These are phyloP conservation scores for Rhingia rostrata DNA, from an alignment of 2,888 invertebrate genomes.

Conservation along the genomic window DNA sequence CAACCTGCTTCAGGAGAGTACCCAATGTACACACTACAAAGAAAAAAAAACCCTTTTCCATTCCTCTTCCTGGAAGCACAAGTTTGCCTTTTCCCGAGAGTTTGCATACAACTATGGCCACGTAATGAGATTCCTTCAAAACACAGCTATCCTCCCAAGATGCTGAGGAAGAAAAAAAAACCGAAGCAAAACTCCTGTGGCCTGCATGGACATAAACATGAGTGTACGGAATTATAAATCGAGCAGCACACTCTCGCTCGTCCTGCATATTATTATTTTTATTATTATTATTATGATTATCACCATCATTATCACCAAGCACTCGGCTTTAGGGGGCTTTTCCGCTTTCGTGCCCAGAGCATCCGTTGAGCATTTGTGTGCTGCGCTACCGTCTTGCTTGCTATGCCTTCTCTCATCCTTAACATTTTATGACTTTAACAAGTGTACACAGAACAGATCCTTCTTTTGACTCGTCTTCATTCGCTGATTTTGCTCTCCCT, in stretches of 20 bases:
- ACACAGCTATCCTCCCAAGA: conserved; percentile 8
- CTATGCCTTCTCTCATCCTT: conserved; percentile 25
- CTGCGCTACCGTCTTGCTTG: conserved; percentile 15
- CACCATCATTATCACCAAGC: conserved; percentile 65
- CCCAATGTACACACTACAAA: not conserved
- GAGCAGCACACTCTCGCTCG: conserved; percentile 44
- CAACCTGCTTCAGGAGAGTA: conserved; percentile 5
- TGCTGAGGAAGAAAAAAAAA: not conserved
- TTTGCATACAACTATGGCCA: conserved; percentile 25
- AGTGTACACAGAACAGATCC: conserved; percentile 30
- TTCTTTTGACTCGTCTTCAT: conserved; percentile 22
- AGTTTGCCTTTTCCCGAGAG: conserved; percentile 59
- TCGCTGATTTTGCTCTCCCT: not conserved
- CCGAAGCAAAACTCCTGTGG: conserved; percentile 32
- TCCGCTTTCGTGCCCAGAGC: conserved; percentile 54
- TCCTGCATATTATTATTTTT: conserved; percentile 60
- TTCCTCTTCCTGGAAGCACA: conserved; percentile 11
- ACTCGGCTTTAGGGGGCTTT: conserved; percentile 57
- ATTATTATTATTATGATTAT: conserved; percentile 61
- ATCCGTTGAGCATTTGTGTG: conserved; percentile 48
- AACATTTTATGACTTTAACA: conserved; percentile 53
- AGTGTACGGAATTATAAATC: conserved; percentile 66
- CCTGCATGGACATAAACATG: conserved; percentile 62
- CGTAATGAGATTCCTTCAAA: conserved; percentile 39
- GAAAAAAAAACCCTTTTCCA: conserved; percentile 36